Percentiles rank a stretch among this genome's conserved stretches.
These are phyloP conservation scores for Meloidogyne hapla DNA, from an alignment of 1,140 invertebrate species.

Conservation along the genomic window DNA sequence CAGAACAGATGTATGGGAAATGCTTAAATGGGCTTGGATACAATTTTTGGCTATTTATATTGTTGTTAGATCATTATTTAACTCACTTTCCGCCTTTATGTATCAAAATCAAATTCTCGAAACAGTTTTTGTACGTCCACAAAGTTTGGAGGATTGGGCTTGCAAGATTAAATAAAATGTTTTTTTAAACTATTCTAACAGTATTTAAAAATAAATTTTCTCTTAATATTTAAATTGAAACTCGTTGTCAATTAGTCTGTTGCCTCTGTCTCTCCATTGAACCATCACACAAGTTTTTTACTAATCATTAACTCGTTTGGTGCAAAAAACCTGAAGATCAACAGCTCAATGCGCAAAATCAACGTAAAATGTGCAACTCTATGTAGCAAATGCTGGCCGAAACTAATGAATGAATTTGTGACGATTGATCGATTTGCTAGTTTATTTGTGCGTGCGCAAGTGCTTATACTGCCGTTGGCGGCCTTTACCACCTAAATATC, in stretches of 20 bases:
- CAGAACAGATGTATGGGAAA: constrained; percentile 37
- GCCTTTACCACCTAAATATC: not conserved
- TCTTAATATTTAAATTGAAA: not conserved
- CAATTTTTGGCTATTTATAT: constrained; percentile 39
- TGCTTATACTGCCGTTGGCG: not conserved
- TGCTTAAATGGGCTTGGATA: constrained; percentile 47
- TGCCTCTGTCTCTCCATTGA: not conserved
- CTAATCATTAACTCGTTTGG: not conserved
- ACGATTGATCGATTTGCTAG: not conserved
- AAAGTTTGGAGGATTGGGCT: constrained; percentile 4
- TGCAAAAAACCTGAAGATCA: not conserved
- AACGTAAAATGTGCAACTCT: not conserved
- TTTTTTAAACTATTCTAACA: not conserved
- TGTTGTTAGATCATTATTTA: constrained; percentile 25
- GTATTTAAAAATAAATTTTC: not conserved
- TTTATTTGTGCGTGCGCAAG: not conserved
- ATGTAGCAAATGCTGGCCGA: not conserved
- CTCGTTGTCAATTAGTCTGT: not conserved
- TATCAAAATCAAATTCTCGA: constrained; percentile 44
- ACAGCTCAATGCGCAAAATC: not conserved
- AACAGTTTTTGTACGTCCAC: constrained; percentile 21
- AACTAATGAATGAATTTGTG: not conserved
- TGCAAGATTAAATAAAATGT: not conserved
- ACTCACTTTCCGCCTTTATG: constrained; percentile 31
- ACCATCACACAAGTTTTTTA: not conserved